phyloP scores from a whole-genome alignment of 1,140 invertebrate species.

The Penaeus japonicus region DNA sequence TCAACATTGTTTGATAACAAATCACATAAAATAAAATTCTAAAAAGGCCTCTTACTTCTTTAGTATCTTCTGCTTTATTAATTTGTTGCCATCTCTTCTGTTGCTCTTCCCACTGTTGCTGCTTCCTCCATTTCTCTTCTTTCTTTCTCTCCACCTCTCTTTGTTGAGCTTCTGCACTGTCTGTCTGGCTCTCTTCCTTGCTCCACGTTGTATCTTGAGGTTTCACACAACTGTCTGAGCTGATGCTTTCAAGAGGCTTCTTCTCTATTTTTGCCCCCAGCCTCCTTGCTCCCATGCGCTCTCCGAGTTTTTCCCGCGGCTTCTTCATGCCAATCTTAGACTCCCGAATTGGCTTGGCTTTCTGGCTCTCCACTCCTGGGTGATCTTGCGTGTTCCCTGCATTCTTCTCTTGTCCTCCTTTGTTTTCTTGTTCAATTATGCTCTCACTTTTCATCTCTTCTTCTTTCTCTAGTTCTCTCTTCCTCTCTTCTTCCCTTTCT shows the following conservation, averaged over 20 bases:
- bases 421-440: neutral
- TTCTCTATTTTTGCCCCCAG: conserved; percentile 45
- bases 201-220: neutral
- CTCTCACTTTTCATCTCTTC: neutral
- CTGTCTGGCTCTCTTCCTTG: neutral
- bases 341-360: conserved; percentile 34
- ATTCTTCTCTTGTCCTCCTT: neutral
- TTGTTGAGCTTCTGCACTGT: neutral
- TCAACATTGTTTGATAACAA: neutral
- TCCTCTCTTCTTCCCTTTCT: neutral
- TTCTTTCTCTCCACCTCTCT: neutral
- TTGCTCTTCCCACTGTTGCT: conserved; percentile 6
- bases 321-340: conserved; percentile 57
- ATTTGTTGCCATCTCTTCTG: conserved; percentile 37
- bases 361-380: neutral
- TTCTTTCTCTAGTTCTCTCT: neutral
- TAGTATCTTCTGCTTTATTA: neutral
- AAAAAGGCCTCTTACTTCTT: neutral
- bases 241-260: conserved; percentile 38
- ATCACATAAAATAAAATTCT: neutral
- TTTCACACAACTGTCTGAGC: conserved; percentile 29
- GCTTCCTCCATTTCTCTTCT: neutral
- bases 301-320: conserved; percentile 56
- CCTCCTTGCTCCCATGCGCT: conserved; percentile 48
- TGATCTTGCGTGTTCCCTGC: neutral